Evolutionary conservation across 2,888 invertebrate species (phyloP).

Genomic region (Drosophila mimica): DNA sequence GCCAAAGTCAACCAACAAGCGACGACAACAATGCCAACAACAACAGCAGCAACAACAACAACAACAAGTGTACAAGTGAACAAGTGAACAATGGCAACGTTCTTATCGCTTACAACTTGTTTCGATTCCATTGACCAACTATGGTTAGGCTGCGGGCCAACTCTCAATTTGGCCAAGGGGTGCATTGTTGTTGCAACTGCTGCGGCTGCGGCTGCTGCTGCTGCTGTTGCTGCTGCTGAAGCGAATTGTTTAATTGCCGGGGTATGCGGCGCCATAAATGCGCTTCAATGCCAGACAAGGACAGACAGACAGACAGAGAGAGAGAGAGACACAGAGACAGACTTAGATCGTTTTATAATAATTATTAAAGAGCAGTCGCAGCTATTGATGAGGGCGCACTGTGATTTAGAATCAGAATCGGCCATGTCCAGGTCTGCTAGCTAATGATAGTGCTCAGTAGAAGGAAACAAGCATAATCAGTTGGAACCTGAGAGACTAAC

Average conservation of each 20-base stretch:
- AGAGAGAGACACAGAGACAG: conserved; percentile 14
- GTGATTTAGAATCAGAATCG: conserved; percentile 28
- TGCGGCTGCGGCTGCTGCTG: conserved; percentile 6
- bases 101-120: conserved; percentile 79
- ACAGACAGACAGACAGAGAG: conserved; percentile 13
- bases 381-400: conserved; percentile 59
- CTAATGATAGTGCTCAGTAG: conserved; percentile 60
- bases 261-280: conserved; percentile 79
- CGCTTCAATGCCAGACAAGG: conserved; percentile 65
- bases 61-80: conserved; percentile 18
- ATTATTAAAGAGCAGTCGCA: conserved; percentile 41
- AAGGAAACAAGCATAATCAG: conserved; percentile 34
- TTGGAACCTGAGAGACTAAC: neutral
- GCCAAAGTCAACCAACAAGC: conserved; percentile 69
- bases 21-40: conserved; percentile 72
- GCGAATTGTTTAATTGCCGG: conserved; percentile 76
- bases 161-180: conserved; percentile 72
- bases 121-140: conserved; percentile 79
- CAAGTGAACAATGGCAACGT: conserved; percentile 62
- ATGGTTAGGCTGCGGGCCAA: conserved; percentile 55
- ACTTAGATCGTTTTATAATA: conserved; percentile 60
- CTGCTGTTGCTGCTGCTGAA: conserved; percentile 30
- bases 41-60: conserved; percentile 42
- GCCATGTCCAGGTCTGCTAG: conserved; percentile 42
- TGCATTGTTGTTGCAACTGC: conserved; percentile 62